Evolutionary conservation across 2,888 invertebrate species (phyloP).

Genomic region (Lycophotia porphyrea): DNA sequence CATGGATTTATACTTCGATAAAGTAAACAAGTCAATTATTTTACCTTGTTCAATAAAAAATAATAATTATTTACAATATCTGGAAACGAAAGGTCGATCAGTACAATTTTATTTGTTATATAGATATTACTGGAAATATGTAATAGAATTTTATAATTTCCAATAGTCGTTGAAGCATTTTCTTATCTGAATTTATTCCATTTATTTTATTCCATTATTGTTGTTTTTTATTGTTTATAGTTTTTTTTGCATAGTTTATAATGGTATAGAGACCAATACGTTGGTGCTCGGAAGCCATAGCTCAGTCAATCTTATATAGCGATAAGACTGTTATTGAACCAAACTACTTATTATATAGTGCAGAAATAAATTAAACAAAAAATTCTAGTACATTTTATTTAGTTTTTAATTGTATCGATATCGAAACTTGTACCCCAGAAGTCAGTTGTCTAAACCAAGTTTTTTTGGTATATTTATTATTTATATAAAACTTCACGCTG

Average conservation of each 20-base stretch:
- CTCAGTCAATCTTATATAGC: neutral
- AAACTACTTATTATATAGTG: neutral
- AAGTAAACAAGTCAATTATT: slow-evolving; percentile 5
- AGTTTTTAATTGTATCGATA: neutral
- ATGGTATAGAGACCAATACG: neutral
- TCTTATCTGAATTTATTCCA: neutral
- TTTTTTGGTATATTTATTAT: too few species aligned
- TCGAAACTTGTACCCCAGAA: neutral
- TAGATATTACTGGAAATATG: slow-evolving; percentile 1
- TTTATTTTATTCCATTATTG: too few species aligned
- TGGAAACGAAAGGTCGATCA: slow-evolving; percentile 29
- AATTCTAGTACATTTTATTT: neutral
- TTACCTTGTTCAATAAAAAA: neutral
- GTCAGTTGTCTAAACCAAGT: neutral
- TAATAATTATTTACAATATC: slow-evolving; percentile 22
- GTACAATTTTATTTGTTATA: neutral
- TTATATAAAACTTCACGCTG: too few species aligned
- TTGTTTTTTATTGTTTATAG: slow-evolving; percentile 1
- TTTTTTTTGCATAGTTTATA: neutral
- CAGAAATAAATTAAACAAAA: neutral
- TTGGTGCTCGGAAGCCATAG: neutral
- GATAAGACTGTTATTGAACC: neutral
- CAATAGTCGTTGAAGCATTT: neutral
- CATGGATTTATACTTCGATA: slow-evolving; percentile 5
- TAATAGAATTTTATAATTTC: slow-evolving; percentile 3